Evolutionary conservation across 2,888 invertebrate genomes (phyloP).

Genomic region (Helicoverpa assulta): DNA sequence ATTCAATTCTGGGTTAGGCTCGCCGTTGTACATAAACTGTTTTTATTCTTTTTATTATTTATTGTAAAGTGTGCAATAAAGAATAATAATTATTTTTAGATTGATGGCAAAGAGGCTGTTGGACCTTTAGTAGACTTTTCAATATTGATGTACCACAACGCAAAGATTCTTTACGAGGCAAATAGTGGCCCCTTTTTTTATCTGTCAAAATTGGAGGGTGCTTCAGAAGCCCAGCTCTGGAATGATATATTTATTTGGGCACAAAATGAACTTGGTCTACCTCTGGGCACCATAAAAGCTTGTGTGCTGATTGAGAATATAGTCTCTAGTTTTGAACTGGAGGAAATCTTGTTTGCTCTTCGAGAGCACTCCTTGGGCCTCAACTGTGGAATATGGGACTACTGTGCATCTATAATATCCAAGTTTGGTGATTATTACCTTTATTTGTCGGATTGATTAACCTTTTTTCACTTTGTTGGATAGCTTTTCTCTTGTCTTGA

Average conservation of each 20-base stretch:
- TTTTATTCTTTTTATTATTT: no score
- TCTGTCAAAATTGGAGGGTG: slow-evolving; percentile 92
- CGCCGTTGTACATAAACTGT: no score
- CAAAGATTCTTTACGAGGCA: slow-evolving; percentile 85
- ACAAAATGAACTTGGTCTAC: slow-evolving; percentile 88
- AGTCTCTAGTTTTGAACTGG: slow-evolving; percentile 92
- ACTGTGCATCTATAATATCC: slow-evolving; percentile 91
- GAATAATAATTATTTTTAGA: slow-evolving; percentile 83
- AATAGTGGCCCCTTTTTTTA: slow-evolving; percentile 93
- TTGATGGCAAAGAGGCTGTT: slow-evolving; percentile 90
- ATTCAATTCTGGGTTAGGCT: no score
- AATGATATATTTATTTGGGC: slow-evolving; percentile 92
- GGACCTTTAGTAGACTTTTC: slow-evolving; percentile 93
- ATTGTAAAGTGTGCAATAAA: no score
- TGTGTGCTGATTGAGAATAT: slow-evolving; percentile 94
- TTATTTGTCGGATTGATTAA: slow-evolving; percentile 11
- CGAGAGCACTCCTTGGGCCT: slow-evolving; percentile 92
- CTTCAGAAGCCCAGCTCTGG: slow-evolving; percentile 92
- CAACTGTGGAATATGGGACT: slow-evolving; percentile 94
- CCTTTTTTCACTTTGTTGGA: not conserved
- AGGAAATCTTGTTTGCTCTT: slow-evolving; percentile 92
- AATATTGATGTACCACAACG: slow-evolving; percentile 92
- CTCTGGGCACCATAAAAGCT: slow-evolving; percentile 92
- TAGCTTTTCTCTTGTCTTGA: no score
- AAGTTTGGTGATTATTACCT: slow-evolving; percentile 89